These are phyloP conservation scores for Cyprinodon variegatus DNA, from an alignment of 2,113 vertebrate species.

Conservation along the genomic window DNA sequence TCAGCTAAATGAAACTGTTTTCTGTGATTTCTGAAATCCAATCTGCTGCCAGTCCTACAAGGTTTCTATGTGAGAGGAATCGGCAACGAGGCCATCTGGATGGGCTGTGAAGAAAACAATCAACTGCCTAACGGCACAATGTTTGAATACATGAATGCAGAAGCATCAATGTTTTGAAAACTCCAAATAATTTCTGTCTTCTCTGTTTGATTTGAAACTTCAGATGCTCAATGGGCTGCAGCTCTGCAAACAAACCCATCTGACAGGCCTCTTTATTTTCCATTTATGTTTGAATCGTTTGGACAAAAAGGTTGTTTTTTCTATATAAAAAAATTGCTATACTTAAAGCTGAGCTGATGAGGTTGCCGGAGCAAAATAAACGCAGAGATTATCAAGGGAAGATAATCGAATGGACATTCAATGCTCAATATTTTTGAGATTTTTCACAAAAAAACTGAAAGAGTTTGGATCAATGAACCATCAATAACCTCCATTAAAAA, in stretches of 20 bases:
- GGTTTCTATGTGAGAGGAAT: not conserved
- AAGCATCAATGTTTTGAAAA: not conserved
- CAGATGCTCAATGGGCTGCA: not conserved
- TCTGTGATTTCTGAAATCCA: not conserved
- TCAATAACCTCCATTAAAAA: not conserved
- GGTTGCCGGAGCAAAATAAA: not conserved
- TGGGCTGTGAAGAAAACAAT: not conserved
- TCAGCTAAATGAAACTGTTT: not conserved
- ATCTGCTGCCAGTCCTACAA: constrained; percentile 1
- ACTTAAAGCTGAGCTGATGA: not conserved
- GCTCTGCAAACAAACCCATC: not conserved
- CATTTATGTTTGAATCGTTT: not conserved
- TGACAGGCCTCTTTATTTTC: no score
- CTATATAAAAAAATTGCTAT: not conserved
- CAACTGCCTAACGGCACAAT: not conserved
- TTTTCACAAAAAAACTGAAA: no score
- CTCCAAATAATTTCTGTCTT: not conserved
- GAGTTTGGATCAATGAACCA: not conserved
- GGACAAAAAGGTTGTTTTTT: not conserved
- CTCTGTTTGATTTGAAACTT: not conserved
- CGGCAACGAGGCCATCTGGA: not conserved
- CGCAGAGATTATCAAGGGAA: not conserved
- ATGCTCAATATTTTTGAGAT: no score
- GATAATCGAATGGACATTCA: not conserved
- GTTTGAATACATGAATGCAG: not conserved